Percentiles rank a stretch among this genome's conserved stretches.
Conservation (phyloP, 1,140 invertebrate genomes). For the Polypedilum vanderplanki region DNA sequence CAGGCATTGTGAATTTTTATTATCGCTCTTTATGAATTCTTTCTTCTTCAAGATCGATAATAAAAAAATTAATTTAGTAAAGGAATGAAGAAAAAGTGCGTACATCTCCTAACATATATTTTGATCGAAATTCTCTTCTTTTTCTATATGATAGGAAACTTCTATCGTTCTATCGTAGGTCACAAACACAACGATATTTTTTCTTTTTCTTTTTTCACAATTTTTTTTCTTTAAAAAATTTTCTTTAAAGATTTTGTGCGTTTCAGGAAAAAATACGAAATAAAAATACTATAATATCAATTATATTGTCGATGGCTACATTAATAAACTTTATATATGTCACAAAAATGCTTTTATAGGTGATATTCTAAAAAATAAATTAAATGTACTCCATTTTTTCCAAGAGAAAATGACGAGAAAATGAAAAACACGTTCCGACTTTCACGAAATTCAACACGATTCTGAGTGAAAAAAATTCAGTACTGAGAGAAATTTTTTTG, state of each 20-base stretch:
- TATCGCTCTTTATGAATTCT: too few relatives aligned
- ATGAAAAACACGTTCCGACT: background rate
- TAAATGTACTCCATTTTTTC: constrained; percentile 26
- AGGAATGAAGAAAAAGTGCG: background rate
- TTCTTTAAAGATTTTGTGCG: background rate
- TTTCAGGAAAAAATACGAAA: background rate
- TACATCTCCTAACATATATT: background rate
- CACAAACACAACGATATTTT: constrained; percentile 21
- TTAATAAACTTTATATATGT: background rate
- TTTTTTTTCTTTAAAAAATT: constrained; percentile 15
- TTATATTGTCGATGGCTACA: background rate
- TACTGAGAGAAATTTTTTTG: background rate
- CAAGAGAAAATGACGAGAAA: constrained; percentile 21
- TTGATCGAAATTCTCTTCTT: background rate
- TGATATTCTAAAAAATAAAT: background rate
- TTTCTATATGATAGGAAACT: background rate
- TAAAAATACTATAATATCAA: background rate
- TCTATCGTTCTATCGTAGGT: constrained; percentile 16
- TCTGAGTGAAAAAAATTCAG: constrained; percentile 23
- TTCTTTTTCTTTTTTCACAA: background rate
- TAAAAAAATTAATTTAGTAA: background rate
- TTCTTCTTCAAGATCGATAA: too few relatives aligned
- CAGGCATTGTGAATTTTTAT: too few relatives aligned
- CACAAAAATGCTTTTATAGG: background rate
- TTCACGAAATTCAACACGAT: constrained; percentile 22